phyloP scores from a whole-genome alignment of 1,140 invertebrate species.

The Propsilocerus akamusi region DNA sequence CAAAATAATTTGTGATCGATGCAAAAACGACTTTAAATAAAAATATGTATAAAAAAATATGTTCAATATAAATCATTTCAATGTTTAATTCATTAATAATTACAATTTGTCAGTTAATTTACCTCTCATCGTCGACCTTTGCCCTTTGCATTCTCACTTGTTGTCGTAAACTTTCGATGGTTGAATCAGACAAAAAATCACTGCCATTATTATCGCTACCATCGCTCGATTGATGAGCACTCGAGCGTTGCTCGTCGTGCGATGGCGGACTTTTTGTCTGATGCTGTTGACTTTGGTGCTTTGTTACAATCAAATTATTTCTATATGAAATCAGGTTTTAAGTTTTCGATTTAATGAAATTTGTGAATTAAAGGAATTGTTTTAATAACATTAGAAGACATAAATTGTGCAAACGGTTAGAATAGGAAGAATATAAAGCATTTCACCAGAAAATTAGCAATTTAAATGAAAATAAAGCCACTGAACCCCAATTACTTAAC shows the following conservation, averaged over 20 bases:
- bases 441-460: too few relatives aligned
- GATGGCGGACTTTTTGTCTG: not conserved
- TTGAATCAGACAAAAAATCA: slow-evolving; percentile 38
- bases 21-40: slow-evolving; percentile 1
- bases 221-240: slow-evolving; percentile 19
- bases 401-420: too few relatives aligned
- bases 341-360: slow-evolving; percentile 6
- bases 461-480: too few relatives aligned
- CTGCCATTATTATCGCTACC: slow-evolving; percentile 24
- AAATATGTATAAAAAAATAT: slow-evolving; percentile 3
- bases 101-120: slow-evolving; percentile 21
- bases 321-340: too few relatives aligned
- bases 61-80: not conserved
- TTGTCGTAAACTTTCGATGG: slow-evolving; percentile 50
- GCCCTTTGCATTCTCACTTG: slow-evolving; percentile 47
- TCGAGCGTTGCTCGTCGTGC: not conserved
- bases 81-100: not conserved
- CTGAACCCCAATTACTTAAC: too few relatives aligned
- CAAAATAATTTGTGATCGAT: not conserved
- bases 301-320: slow-evolving; percentile 3
- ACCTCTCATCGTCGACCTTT: slow-evolving; percentile 53
- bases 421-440: too few relatives aligned
- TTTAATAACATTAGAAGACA: too few relatives aligned
- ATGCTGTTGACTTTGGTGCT: not conserved
- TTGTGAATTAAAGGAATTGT: slow-evolving; percentile 5